These are phyloP conservation scores for Nilaparvata lugens DNA, from an alignment of 1,140 invertebrate genomes.

Conservation along the genomic window DNA sequence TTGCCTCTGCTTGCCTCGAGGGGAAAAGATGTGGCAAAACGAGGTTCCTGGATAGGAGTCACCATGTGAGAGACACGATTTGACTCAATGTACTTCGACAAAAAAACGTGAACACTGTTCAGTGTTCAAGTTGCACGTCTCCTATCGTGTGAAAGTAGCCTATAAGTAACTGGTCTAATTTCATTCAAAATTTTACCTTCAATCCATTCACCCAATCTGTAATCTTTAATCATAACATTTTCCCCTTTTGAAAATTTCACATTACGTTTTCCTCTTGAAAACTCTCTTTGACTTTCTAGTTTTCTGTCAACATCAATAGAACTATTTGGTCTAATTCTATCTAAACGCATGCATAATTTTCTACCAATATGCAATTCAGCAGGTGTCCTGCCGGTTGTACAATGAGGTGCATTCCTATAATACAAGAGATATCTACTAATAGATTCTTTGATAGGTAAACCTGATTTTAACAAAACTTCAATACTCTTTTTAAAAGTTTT, in stretches of 20 bases:
- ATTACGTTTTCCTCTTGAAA: neutral
- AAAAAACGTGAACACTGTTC: too few species aligned
- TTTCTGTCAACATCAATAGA: too few species aligned
- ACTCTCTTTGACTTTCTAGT: neutral
- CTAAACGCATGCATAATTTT: conserved; percentile 15
- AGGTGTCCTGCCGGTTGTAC: conserved; percentile 13
- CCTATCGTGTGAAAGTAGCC: too few species aligned
- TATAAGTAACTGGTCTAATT: neutral
- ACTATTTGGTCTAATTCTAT: neutral
- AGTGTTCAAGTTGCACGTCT: too few species aligned
- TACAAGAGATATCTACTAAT: neutral
- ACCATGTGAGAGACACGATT: too few species aligned
- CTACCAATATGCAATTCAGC: conserved; percentile 18
- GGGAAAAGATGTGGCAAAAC: too few species aligned
- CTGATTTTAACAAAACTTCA: neutral
- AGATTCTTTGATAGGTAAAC: neutral
- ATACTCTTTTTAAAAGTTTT: conserved; percentile 11
- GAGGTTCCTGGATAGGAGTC: too few species aligned
- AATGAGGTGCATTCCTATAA: conserved; percentile 11
- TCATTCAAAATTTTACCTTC: neutral
- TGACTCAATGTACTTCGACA: too few species aligned
- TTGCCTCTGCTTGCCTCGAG: too few species aligned
- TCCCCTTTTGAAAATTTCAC: conserved; percentile 6
- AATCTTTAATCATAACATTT: neutral
- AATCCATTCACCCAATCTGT: neutral